phyloP scores from a whole-genome alignment of 2,113 vertebrate genomes.

The Carassius gibelio region DNA sequence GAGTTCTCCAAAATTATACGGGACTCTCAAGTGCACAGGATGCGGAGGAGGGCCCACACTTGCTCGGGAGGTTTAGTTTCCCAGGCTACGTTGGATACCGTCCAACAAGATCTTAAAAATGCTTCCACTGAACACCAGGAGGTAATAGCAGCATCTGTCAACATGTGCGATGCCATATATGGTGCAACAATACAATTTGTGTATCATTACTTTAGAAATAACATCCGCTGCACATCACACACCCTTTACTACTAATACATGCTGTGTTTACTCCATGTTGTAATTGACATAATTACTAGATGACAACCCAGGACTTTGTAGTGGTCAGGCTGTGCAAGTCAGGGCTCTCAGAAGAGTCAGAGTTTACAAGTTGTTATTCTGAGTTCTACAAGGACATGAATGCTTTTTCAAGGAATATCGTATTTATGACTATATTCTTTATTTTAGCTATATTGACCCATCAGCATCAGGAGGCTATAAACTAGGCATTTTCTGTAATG shows the following conservation, averaged over 20 bases:
- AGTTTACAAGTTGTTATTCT: not conserved
- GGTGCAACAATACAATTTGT: not conserved
- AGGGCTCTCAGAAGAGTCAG: not conserved
- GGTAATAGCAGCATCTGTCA: constrained; percentile 67
- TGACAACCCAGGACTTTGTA: not conserved
- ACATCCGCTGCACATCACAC: not conserved
- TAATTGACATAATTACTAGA: not conserved
- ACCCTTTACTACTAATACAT: not conserved
- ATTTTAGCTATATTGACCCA: not conserved
- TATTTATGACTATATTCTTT: too few species aligned
- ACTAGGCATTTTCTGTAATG: not conserved
- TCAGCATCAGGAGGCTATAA: not conserved
- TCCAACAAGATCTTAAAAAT: constrained; percentile 57
- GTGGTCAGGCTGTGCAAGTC: not conserved
- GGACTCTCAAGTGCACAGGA: constrained; percentile 66
- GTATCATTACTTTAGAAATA: not conserved
- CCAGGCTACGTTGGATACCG: constrained; percentile 54
- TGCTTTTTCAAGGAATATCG: not conserved
- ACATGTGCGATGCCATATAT: not conserved
- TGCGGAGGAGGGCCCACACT: constrained; percentile 68
- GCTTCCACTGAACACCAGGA: constrained; percentile 52
- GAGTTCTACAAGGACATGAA: not conserved
- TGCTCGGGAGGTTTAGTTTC: constrained; percentile 54
- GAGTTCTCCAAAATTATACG: constrained; percentile 64
- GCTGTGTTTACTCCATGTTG: not conserved